A percentile compares a stretch with the other conserved stretches of the same genome.
Evolutionary conservation across 2,888 invertebrate species (phyloP).

Genomic region (Geophilus truncorum): DNA sequence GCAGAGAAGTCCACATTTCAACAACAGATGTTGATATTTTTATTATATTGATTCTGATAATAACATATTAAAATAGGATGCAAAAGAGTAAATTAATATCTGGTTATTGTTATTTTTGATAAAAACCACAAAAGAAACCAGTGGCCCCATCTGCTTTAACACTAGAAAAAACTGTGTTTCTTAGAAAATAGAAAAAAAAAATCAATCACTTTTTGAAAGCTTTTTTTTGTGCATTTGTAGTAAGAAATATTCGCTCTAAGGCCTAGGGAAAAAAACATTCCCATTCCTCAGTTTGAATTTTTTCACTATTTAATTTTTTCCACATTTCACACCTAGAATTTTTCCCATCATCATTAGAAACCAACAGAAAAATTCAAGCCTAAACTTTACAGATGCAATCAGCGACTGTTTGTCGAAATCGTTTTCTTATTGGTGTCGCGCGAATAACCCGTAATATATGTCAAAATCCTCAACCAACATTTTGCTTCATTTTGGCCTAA

Average conservation of each 20-base stretch:
- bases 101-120: neutral
- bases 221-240: neutral
- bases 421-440: neutral
- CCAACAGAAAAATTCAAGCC: neutral
- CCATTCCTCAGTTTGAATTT: neutral
- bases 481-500: neutral
- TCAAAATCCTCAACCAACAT: neutral
- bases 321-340: neutral
- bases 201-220: neutral
- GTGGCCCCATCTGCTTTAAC: neutral
- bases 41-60: no score
- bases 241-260: neutral
- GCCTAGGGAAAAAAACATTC: neutral
- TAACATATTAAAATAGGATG: no score
- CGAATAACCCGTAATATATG: neutral
- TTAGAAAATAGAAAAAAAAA: neutral
- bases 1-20: no score
- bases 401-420: neutral
- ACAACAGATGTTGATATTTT: no score
- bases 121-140: neutral
- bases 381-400: neutral
- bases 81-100: neutral
- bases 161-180: neutral
- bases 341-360: neutral
- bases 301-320: neutral